Evolutionary conservation across 37 sponge, comb jelly and placozoan species (phyloP).

Genomic region (Amphimedon queenslandica): DNA sequence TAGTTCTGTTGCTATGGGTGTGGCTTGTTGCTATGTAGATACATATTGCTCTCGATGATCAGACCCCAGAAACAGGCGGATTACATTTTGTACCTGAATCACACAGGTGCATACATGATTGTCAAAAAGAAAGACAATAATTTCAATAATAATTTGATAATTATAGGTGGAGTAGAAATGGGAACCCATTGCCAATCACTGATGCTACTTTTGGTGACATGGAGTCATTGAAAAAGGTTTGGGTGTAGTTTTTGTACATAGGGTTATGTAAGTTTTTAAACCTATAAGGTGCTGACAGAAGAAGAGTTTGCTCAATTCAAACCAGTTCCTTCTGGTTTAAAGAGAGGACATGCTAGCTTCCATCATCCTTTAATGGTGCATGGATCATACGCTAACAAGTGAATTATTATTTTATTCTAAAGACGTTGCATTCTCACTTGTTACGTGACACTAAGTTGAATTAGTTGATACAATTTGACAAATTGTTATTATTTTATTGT

Average conservation of each 20-base stretch:
- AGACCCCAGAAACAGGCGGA: constrained; percentile 59
- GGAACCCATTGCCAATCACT: constrained; percentile 67
- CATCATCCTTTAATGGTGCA: constrained; percentile 66
- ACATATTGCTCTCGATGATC: constrained; percentile 67
- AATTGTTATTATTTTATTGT: constrained; percentile 1
- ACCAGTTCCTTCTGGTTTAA: constrained; percentile 37
- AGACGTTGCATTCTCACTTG: background rate
- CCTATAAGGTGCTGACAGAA: constrained; percentile 26
- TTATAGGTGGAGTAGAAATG: constrained; percentile 53
- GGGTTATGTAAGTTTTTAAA: background rate
- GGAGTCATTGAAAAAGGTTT: constrained; percentile 46
- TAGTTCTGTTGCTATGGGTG: background rate
- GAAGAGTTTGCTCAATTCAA: constrained; percentile 32
- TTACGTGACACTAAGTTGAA: too few relatives aligned
- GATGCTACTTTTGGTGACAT: constrained; percentile 49
- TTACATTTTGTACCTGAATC: constrained; percentile 66
- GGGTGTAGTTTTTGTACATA: background rate
- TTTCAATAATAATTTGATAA: too few relatives aligned
- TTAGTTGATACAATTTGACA: background rate
- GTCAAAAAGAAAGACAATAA: background rate
- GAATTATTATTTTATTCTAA: background rate
- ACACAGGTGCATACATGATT: constrained; percentile 51
- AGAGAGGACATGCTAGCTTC: constrained; percentile 65
- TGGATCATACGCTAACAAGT: constrained; percentile 60
- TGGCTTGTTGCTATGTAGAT: constrained; percentile 23